Conservation (phyloP, 2,888 invertebrate genomes). For the Temnothorax rugatulus region DNA sequence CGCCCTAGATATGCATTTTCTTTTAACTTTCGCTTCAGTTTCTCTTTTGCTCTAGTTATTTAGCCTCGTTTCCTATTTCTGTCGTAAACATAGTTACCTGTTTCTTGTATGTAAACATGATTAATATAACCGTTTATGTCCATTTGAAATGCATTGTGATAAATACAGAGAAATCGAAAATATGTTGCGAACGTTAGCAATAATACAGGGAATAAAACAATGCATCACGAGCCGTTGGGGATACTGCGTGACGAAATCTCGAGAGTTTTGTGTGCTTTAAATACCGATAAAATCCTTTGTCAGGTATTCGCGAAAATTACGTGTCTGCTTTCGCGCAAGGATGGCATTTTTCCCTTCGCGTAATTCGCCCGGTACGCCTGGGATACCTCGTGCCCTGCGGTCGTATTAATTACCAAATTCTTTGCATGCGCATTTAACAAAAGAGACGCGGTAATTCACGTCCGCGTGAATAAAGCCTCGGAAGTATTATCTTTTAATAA, state of each 20-base stretch:
- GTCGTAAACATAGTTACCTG: neutral
- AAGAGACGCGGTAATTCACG: constrained; percentile 65
- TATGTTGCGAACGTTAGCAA: neutral
- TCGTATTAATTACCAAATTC: constrained; percentile 72
- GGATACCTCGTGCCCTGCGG: constrained; percentile 28
- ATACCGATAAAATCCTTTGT: constrained; percentile 13
- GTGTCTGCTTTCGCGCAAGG: constrained; percentile 10
- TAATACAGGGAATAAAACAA: neutral
- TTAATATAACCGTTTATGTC: neutral
- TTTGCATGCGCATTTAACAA: constrained; percentile 69
- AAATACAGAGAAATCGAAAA: constrained; percentile 25
- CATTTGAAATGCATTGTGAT: neutral
- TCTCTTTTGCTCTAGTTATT: neutral
- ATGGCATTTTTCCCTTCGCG: neutral
- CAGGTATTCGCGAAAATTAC: constrained; percentile 27
- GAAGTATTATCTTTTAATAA: constrained; percentile 81
- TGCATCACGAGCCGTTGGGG: neutral
- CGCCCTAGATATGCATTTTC: neutral
- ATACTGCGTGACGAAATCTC: neutral
- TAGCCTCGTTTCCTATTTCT: neutral
- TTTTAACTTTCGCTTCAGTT: neutral
- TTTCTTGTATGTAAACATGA: neutral
- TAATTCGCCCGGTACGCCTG: constrained; percentile 25
- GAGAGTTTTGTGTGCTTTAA: constrained; percentile 20
- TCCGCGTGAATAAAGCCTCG: constrained; percentile 71